Percentiles rank a stretch among this genome's conserved stretches.
Evolutionary conservation across 1,140 invertebrate genomes (phyloP).

Genomic region (Platyscapa corneri): DNA sequence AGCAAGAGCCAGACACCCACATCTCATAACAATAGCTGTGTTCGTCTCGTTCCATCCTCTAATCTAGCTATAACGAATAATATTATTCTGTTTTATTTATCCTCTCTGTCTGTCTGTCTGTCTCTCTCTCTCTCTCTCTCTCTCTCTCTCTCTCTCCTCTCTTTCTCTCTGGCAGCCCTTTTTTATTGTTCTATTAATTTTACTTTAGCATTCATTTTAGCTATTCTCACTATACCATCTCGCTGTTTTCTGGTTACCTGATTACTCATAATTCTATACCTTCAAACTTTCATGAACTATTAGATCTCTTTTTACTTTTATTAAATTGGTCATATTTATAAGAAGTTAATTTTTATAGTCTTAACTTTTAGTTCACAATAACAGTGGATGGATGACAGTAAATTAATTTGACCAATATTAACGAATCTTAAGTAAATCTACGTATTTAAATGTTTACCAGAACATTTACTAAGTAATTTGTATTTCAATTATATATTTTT

Average conservation of each 20-base stretch:
- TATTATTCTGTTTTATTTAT: neutral
- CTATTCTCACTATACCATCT: neutral
- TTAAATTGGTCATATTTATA: too few relatives aligned
- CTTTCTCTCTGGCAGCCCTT: neutral
- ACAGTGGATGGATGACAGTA: too few relatives aligned
- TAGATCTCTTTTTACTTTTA: neutral
- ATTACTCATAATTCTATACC: conserved; percentile 37
- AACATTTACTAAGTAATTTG: too few relatives aligned
- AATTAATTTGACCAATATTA: too few relatives aligned
- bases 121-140: neutral
- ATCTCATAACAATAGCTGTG: conserved; percentile 59
- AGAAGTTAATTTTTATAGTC: too few relatives aligned
- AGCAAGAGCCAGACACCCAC: conserved; percentile 55
- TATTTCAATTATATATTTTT: too few relatives aligned
- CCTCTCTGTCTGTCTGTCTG: neutral
- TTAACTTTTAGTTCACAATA: too few relatives aligned
- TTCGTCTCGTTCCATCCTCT: conserved; percentile 54
- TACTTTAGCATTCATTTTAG: neutral
- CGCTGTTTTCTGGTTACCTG: conserved; percentile 11
- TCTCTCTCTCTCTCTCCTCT: conserved; percentile 11
- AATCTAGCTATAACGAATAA: neutral
- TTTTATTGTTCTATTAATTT: neutral
- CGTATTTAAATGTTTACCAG: too few relatives aligned
- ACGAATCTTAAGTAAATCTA: too few relatives aligned
- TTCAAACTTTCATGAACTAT: neutral